Conservation (phyloP, 2,888 invertebrate genomes). For the Eupithecia insigniata region DNA sequence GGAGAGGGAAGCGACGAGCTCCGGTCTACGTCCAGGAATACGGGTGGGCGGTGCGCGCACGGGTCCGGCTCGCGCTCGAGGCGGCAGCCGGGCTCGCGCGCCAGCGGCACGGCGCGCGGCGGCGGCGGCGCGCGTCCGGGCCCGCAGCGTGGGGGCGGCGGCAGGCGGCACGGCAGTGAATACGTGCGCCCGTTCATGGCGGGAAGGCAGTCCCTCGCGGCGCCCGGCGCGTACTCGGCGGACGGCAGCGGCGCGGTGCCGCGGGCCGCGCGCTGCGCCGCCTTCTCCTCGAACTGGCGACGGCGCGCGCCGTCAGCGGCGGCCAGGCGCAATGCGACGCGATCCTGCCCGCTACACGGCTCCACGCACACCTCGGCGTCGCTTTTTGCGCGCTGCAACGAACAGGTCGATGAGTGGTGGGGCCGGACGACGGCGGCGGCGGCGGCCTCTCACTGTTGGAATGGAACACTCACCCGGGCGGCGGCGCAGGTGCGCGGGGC, state of each 20-base stretch:
- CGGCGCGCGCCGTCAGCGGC: conserved; percentile 48
- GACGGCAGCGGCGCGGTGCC: conserved; percentile 16
- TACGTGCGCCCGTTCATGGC: conserved; percentile 56
- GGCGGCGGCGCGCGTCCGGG: conserved; percentile 43
- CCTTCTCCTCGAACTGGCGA: conserved; percentile 50
- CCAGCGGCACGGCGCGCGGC: conserved; percentile 48
- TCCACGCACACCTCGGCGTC: conserved; percentile 19
- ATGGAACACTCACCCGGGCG: conserved; percentile 16
- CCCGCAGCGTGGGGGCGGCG: conserved; percentile 46
- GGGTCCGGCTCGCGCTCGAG: conserved; percentile 48
- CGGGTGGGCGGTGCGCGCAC: conserved; percentile 60
- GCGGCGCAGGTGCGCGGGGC: conserved; percentile 38
- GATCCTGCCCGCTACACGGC: conserved; percentile 43
- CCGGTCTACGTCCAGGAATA: conserved; percentile 59
- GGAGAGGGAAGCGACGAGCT: conserved; percentile 3
- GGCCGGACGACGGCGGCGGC: not conserved
- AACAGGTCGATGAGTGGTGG: not conserved
- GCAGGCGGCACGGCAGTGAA: conserved; percentile 37
- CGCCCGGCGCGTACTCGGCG: conserved; percentile 29
- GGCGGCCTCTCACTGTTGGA: not conserved
- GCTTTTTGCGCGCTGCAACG: not conserved
- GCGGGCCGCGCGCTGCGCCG: conserved; percentile 16
- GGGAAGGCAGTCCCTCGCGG: conserved; percentile 51
- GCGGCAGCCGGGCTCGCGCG: conserved; percentile 53
- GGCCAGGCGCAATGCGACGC: conserved; percentile 51